Conservation (phyloP, 1,140 invertebrate genomes). For the Cydia fagiglandana region DNA sequence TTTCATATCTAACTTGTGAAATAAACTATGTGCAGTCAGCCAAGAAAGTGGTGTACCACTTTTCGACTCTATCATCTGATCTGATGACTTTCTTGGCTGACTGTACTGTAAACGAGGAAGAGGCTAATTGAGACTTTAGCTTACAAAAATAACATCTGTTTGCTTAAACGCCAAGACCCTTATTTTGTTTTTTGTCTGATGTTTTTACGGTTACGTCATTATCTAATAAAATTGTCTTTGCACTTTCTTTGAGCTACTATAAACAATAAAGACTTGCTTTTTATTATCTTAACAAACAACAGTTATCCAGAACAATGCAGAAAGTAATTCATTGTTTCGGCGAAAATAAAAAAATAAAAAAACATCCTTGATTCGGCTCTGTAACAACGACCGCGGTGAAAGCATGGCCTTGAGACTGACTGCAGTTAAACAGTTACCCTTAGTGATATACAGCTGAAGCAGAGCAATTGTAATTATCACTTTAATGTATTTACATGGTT, state of each 20-base stretch:
- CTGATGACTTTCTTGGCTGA: too few relatives aligned
- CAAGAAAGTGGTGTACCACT: too few relatives aligned
- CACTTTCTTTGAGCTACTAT: not conserved
- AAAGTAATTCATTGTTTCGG: slow-evolving; percentile 4
- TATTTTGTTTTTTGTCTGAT: not conserved
- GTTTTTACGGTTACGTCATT: slow-evolving; percentile 3
- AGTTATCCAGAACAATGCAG: slow-evolving; percentile 14
- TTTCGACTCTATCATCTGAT: too few relatives aligned
- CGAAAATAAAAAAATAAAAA: slow-evolving; percentile 12
- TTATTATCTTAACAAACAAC: slow-evolving; percentile 3
- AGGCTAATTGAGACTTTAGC: not conserved
- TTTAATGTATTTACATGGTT: not conserved
- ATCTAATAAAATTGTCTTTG: not conserved
- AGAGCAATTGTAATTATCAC: not conserved
- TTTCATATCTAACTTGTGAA: too few relatives aligned
- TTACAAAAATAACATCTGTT: not conserved
- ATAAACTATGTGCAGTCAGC: too few relatives aligned
- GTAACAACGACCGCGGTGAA: slow-evolving; percentile 12
- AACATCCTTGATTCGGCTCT: not conserved
- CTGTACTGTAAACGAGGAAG: not conserved
- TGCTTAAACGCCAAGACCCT: not conserved
- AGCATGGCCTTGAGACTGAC: slow-evolving; percentile 23
- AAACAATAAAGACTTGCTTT: not conserved
- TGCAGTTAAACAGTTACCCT: slow-evolving; percentile 2
- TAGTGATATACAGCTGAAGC: not conserved